Evolutionary conservation across 2,113 vertebrate species (phyloP).

Genomic region (Hemiscyllium ocellatum): DNA sequence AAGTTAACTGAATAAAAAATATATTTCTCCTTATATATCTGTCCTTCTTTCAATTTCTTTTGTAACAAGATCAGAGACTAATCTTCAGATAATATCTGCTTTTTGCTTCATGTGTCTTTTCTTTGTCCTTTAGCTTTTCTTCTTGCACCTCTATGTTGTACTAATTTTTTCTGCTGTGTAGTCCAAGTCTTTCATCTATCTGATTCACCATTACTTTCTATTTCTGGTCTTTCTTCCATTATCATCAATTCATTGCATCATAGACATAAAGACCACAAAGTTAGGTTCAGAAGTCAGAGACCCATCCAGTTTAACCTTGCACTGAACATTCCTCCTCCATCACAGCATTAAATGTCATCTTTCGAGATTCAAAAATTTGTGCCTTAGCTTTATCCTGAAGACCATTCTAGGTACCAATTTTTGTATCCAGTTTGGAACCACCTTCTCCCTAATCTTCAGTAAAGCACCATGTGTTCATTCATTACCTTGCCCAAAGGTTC

Average conservation of each 20-base stretch:
- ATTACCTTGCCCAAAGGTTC: not conserved
- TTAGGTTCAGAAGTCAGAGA: not conserved
- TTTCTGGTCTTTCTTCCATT: not conserved
- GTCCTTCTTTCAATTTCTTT: not conserved
- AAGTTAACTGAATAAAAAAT: not conserved
- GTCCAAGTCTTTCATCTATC: not conserved
- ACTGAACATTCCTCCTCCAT: not conserved
- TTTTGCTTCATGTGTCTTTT: not conserved
- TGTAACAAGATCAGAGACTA: not conserved
- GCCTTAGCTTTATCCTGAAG: not conserved
- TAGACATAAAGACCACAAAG: not conserved
- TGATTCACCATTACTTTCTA: not conserved
- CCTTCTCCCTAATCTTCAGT: not conserved
- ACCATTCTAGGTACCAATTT: not conserved
- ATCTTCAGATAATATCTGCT: not conserved
- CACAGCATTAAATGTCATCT: not conserved
- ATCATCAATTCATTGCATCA: not conserved
- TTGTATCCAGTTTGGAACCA: not conserved
- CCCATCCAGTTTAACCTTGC: not conserved
- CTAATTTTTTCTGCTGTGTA: not conserved
- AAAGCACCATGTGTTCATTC: not conserved
- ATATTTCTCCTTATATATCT: not conserved
- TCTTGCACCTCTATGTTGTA: not conserved
- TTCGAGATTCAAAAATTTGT: not conserved
- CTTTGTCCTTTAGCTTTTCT: not conserved